Evolutionary conservation across 2,888 invertebrate genomes (phyloP).

Genomic region (Harpalus rufipes): DNA sequence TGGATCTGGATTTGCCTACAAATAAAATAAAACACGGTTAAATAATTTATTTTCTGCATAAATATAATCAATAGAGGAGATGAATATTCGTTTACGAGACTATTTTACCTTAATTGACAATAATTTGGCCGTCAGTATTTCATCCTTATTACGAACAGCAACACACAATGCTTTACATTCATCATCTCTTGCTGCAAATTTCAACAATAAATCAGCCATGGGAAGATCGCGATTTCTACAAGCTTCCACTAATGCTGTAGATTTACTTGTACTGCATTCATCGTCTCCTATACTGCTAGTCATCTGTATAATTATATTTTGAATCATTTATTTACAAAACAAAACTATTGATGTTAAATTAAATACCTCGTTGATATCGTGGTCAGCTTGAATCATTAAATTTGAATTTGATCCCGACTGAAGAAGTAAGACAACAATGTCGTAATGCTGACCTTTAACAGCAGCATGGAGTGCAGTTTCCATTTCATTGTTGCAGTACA

Average conservation of each 20-base stretch:
- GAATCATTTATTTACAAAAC: constrained; percentile 23
- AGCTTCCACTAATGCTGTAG: constrained; percentile 84
- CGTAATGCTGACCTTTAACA: constrained; percentile 86
- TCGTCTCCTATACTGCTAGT: constrained; percentile 76
- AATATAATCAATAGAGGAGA: neutral
- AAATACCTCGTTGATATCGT: constrained; percentile 75
- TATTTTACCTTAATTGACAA: constrained; percentile 86
- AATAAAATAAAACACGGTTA: constrained; percentile 55
- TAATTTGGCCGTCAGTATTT: constrained; percentile 87
- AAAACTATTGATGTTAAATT: neutral
- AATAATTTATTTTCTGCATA: neutral
- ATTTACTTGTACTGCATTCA: constrained; percentile 77
- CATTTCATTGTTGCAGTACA: constrained; percentile 85
- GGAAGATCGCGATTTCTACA: constrained; percentile 83
- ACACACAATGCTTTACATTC: constrained; percentile 89
- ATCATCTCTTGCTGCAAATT: constrained; percentile 92
- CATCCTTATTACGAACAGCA: constrained; percentile 87
- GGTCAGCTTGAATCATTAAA: constrained; percentile 81
- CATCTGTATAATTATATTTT: constrained; percentile 55
- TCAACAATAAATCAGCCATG: constrained; percentile 87
- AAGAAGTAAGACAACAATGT: constrained; percentile 85
- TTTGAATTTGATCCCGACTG: constrained; percentile 91
- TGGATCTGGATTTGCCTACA: constrained; percentile 90
- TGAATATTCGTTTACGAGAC: too few species aligned
- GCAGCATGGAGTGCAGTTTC: constrained; percentile 93